Percentiles rank a stretch among this genome's conserved stretches.
Evolutionary conservation across 2,113 vertebrate species (phyloP).

Genomic region (Cephalopholis sonnerati): DNA sequence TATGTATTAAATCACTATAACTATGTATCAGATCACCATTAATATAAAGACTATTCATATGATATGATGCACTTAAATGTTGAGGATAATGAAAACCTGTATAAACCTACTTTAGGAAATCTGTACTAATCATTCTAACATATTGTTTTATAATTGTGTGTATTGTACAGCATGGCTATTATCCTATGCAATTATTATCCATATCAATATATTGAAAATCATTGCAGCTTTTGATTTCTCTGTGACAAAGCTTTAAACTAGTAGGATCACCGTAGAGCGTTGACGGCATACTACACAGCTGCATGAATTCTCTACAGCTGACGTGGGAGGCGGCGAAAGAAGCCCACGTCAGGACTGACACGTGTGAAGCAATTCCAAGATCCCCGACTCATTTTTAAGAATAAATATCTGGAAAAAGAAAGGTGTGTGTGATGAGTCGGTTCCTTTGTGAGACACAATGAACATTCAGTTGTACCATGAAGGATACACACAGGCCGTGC

Average conservation of each 20-base stretch:
- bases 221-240: slow-evolving; percentile 82
- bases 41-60: slow-evolving; percentile 87
- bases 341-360: slow-evolving; percentile 64
- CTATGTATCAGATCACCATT: slow-evolving; percentile 74
- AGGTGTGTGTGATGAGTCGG: slow-evolving; percentile 7
- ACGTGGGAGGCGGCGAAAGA: slow-evolving; percentile 85
- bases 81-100: slow-evolving; percentile 74
- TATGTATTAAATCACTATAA: slow-evolving; percentile 77
- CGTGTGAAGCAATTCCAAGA: slow-evolving; percentile 80
- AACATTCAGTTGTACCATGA: not conserved
- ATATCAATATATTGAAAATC: slow-evolving; percentile 84
- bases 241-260: slow-evolving; percentile 87
- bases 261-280: slow-evolving; percentile 87
- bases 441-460: not conserved
- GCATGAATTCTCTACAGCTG: slow-evolving; percentile 89
- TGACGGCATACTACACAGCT: slow-evolving; percentile 86
- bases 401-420: slow-evolving; percentile 86
- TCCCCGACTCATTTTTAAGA: slow-evolving; percentile 93
- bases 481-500: not conserved
- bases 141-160: slow-evolving; percentile 88
- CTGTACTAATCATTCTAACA: slow-evolving; percentile 80
- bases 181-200: slow-evolving; percentile 95
- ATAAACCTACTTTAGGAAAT: slow-evolving; percentile 76
- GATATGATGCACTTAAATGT: slow-evolving; percentile 94
- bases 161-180: slow-evolving; percentile 95